Evolutionary conservation across 2,797 vertebrate genomes (phyloP), one percentile per base, ranked within the genome.

Genomic region (Onychomys leucogaster): DNA sequence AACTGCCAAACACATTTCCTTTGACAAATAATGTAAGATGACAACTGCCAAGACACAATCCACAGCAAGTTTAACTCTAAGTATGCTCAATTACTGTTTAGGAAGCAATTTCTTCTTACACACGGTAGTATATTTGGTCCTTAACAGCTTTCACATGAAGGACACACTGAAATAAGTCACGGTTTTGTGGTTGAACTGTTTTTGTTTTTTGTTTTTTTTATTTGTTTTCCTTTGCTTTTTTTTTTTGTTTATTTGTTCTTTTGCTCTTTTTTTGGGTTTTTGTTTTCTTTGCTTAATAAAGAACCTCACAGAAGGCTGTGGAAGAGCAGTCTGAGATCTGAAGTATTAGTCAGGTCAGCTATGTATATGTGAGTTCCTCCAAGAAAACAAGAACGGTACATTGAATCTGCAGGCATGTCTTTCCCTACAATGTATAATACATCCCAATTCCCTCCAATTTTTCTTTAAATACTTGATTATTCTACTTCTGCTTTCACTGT

Each of bases 1-100:
- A 98, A 98, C 97, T 97, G 98, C 98, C 98, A 98, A 98, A 99
- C 98, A 98, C 96, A 10, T 98, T 98, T 98, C 98, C 98, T 98
- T 98, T 98, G 98, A 98, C 98, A 97, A 98, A 98, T 97, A 98
- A 98, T 95, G 97, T 98, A 98, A 98, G 98, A 96, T 98, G 98
- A 98, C 97, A 97, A 98, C 98, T 94, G 98, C 98, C 98, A 91
- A 97, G 98, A 98, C 97, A 97, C 97, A 97, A 98, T 92, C 97
- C 97, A 98, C 97, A 98, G 96, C 76, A 84, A 98, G 96, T 97
- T 96, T 75, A 90, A 97, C 97, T 91, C 97, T 98, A 98, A 91
- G 91, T 80, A 98, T 92, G 97, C 97, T 98, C 98, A 97, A 96
- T 96, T 97, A 97, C 97, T 97, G 98, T 97, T 97, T 97, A 34